A percentile compares a stretch with the other conserved stretches of the same genome.
Conservation (phyloP, 2,797 vertebrate genomes). For the Scomberomorus guttatus region DNA sequence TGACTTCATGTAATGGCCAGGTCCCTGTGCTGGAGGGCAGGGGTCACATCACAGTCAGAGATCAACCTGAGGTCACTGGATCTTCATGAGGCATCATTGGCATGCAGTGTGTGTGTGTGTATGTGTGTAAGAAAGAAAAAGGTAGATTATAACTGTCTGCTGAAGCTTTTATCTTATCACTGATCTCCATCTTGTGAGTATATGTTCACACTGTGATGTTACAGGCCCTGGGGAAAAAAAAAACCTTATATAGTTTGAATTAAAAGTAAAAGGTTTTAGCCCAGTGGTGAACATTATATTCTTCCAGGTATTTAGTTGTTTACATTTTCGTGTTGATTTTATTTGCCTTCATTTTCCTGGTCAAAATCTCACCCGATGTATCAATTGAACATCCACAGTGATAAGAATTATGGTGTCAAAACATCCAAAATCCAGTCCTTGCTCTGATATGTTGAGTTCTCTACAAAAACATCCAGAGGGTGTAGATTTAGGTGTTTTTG, state of each 20-base stretch:
- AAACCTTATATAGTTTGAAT: too few species aligned
- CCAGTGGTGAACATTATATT: not conserved
- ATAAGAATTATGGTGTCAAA: not conserved
- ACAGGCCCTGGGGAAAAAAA: too few species aligned
- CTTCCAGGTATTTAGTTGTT: not conserved
- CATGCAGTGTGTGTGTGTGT: not conserved
- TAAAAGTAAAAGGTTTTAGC: not conserved
- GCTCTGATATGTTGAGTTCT: not conserved
- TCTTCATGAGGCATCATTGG: not conserved
- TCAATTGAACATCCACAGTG: not conserved
- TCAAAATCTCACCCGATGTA: not conserved
- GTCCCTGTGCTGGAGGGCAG: slow-evolving; percentile 10
- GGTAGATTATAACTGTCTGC: not conserved
- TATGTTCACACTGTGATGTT: too few species aligned
- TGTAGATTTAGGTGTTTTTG: slow-evolving; percentile 24
- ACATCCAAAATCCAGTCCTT: not conserved
- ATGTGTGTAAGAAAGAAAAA: slow-evolving; percentile 7
- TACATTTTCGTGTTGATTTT: not conserved
- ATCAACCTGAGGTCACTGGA: slow-evolving; percentile 26
- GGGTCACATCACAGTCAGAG: slow-evolving; percentile 8
- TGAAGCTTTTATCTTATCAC: not conserved
- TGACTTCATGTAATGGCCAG: slow-evolving; percentile 26
- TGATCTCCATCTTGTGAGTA: not conserved
- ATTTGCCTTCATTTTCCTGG: not conserved
- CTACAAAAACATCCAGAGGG: slow-evolving; percentile 22